These are phyloP conservation scores for Eilema caniola DNA, from an alignment of 2,888 invertebrate genomes.

Conservation along the genomic window DNA sequence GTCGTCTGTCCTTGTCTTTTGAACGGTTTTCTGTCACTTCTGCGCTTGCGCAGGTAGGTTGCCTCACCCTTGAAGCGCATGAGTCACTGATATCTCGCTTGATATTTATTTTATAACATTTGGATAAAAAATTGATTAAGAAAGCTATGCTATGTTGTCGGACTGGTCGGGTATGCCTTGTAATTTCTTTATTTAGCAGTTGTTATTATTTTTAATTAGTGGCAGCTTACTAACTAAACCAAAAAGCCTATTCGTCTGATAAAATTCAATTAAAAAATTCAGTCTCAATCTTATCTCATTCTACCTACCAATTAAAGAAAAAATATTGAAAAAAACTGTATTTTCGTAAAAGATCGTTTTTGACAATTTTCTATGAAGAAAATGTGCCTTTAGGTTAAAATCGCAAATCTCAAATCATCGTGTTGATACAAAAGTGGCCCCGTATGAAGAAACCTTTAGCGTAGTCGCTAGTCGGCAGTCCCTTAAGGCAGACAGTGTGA, in stretches of 20 bases:
- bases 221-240: background rate
- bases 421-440: conserved; percentile 13
- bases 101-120: background rate
- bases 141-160: background rate
- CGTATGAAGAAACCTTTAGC: conserved; percentile 28
- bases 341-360: too few relatives aligned
- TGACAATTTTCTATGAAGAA: background rate
- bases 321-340: too few relatives aligned
- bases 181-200: background rate
- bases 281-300: too few relatives aligned
- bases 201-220: background rate
- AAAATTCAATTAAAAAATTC: too few relatives aligned
- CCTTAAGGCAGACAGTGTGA: conserved; percentile 58
- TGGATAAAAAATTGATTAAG: background rate
- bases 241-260: too few relatives aligned
- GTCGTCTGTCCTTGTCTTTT: conserved; percentile 48
- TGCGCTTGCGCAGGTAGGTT: conserved; percentile 61
- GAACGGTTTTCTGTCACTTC: conserved; percentile 39
- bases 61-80: conserved; percentile 53
- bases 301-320: too few relatives aligned
- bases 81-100: conserved; percentile 34
- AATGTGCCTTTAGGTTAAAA: conserved; percentile 1
- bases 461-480: conserved; percentile 24
- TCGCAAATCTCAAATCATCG: conserved; percentile 11
- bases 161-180: background rate